phyloP scores from a whole-genome alignment of 2,797 vertebrate species.

The Darevskia nairensis region DNA sequence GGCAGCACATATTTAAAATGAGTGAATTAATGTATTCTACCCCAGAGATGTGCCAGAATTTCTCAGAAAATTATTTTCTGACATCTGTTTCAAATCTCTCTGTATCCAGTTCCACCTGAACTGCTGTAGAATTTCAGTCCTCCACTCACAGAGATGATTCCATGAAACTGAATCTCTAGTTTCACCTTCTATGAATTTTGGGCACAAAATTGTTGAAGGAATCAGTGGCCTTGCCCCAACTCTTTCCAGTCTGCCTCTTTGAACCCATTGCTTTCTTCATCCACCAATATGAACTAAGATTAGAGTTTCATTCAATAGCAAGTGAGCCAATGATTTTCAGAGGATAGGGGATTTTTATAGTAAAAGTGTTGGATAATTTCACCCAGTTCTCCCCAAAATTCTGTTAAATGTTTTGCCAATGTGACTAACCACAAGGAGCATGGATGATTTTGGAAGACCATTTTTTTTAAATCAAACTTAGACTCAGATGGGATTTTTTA shows the following conservation, averaged over 20 bases:
- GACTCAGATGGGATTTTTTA: background rate
- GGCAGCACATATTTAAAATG: background rate
- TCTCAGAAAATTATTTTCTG: too few species aligned
- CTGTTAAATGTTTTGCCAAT: background rate
- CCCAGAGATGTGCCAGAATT: background rate
- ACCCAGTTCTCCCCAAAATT: background rate
- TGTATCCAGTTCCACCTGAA: too few species aligned
- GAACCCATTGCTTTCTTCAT: background rate
- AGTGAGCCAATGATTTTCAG: too few species aligned
- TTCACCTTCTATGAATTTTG: too few species aligned
- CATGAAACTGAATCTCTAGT: too few species aligned
- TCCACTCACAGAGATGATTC: too few species aligned
- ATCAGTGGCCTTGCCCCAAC: background rate
- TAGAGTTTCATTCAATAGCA: too few species aligned
- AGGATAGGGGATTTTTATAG: background rate
- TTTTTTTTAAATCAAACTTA: background rate
- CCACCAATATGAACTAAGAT: background rate
- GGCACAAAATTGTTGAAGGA: background rate
- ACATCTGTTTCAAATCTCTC: too few species aligned
- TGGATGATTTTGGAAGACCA: background rate
- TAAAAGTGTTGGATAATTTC: background rate
- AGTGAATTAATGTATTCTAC: background rate
- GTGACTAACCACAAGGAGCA: background rate
- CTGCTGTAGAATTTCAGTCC: too few species aligned
- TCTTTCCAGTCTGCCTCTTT: background rate